A percentile compares a stretch with the other conserved stretches of the same genome.
These are phyloP conservation scores for Temnothorax nylanderi DNA, from an alignment of 1,140 invertebrate species.

Conservation along the genomic window DNA sequence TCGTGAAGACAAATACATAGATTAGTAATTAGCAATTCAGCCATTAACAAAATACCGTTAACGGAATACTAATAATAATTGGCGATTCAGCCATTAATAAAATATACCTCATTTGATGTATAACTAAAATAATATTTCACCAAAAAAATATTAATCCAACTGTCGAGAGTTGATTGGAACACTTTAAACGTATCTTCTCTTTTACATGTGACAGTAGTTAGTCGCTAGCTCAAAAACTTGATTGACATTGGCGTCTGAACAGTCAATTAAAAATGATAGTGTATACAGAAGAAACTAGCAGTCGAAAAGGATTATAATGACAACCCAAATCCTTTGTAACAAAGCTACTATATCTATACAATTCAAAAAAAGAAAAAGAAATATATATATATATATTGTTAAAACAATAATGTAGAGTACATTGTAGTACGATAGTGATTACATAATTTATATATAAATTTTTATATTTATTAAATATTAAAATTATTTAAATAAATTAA, in stretches of 20 bases:
- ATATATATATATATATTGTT: not conserved
- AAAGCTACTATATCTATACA: not conserved
- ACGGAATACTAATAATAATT: not conserved
- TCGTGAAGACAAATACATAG: not conserved
- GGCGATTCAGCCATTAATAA: not conserved
- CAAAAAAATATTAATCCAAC: constrained; percentile 1
- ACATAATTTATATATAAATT: not conserved
- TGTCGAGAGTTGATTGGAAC: not conserved
- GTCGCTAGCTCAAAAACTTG: not conserved
- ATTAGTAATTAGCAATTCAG: not conserved
- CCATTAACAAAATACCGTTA: not conserved
- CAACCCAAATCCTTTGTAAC: not conserved
- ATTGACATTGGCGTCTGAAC: not conserved
- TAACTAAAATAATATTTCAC: not conserved
- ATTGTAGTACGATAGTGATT: not conserved
- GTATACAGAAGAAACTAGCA: not conserved
- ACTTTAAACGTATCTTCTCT: not conserved
- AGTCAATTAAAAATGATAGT: not conserved
- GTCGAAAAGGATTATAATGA: not conserved
- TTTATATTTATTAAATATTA: not conserved
- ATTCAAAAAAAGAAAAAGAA: not conserved
- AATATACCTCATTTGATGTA: not conserved
- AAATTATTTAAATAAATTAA: not conserved
- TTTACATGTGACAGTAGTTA: not conserved
- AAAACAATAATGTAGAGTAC: not conserved